Evolutionary conservation across 1,140 invertebrate species (phyloP), one percentile per base, ranked within the genome.

Genomic region (Rhyacophila brunnea): DNA sequence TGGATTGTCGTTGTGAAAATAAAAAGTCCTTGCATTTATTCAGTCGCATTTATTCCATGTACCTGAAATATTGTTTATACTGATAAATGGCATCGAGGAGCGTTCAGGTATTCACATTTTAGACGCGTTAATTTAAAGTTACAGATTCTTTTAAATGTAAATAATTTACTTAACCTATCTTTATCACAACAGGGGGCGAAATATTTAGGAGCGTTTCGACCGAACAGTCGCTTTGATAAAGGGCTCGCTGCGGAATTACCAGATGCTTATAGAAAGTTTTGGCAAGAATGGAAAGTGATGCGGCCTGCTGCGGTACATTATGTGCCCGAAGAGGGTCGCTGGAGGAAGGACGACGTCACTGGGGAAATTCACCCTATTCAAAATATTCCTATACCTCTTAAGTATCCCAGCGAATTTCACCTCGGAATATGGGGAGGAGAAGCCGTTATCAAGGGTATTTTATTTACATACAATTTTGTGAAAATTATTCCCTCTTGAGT

Each of bases 361-460:
- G 86, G 87, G 62, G 81, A 85, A 79, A 85, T 90, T 78, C 62
- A 72, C 47, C 84, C 83, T 13, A 76, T 93, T 18, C 86, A 93
- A 72, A 91, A 94, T 80, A 66, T 86, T 53, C 85, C 89, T n/a
- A 76, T 98, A 15, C 88, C 87, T 1, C 65, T 96, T 0, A 80
- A 83, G 53, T 89, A 86, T 71, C 91, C 94, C 1, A 79, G 84
- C 49, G 92, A 98, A 79, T 75, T 87, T 52, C 75, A 98, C 71
- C 48, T 88, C 46, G 95, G 95, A 17, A 80, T 99, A 48, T 99
- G 95, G 95, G 96, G 95, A 62, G 96, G 96, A 6, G 96, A 99
- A 80, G 92, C 86, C n/a, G 81, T 99, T 1, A 78, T 99, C 18
- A 87, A 93, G 80, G 77, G 76, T 77, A 51, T 17, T 28, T 28